Evolutionary conservation across 1,140 invertebrate species (phyloP), one percentile per base, ranked within the genome.

Genomic region (Magallana gigas): DNA sequence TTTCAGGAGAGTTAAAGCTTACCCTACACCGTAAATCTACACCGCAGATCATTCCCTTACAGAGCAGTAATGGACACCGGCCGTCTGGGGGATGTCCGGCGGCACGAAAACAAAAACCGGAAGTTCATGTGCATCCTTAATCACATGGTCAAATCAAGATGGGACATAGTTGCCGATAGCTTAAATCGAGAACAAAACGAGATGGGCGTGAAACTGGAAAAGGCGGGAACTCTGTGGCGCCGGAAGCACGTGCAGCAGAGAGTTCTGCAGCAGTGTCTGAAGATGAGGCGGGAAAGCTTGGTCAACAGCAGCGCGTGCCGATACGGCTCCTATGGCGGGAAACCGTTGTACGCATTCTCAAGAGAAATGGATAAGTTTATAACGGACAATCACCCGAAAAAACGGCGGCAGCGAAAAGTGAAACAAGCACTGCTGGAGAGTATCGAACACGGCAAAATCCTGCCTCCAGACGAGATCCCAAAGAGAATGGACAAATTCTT

Each of bases 111-210:
- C 76, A 89, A 82, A 58, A 87, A 89, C 14, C 58, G 90, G 81
- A 91, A 91, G 76, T 91, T 84, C 81, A 87, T 91, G 12, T 90
- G 87, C 62, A 89, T 91, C 48, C 58, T 91, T 16, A 91, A 91
- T 84, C 88, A 91, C 80, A 85, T 91, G 9, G 84, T 89, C 18
- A 89, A 85, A 81, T 80, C 90, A 18, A 84, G 84, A 59, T 87
- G 83, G 62, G 82, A 84, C 3, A 80, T 87, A 0, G 80, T 87
- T 7, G 84, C 83, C 58, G 86, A 87, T 8, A 85, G 85, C 12
- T 29, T 91, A 57, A 11, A 76, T 1, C 60, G 87, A 7, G 90
- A 91, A 29, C 85, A 88, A 62, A 83, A 84, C 48, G 87, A 91
- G 57, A 64, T 64, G 5, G 84, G 83, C 1, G 16, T 89, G 9